A percentile compares a stretch with the other conserved stretches of the same genome.
phyloP scores from a whole-genome alignment of 2,888 invertebrate genomes.

The Electrophaes corylata region DNA sequence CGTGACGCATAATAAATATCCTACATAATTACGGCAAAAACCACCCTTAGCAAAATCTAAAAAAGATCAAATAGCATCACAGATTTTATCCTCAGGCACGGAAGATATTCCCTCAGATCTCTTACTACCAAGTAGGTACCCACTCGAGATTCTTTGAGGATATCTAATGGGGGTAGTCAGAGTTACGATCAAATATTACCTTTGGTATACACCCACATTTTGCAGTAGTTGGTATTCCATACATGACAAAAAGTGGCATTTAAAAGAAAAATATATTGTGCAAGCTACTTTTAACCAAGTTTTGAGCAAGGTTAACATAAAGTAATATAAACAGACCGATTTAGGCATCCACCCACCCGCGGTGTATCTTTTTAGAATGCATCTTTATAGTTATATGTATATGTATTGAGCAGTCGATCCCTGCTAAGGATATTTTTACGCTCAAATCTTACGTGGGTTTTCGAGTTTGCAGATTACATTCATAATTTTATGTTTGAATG shows the following conservation, averaged over 20 bases:
- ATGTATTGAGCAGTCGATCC: conserved; percentile 28
- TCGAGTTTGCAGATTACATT: conserved; percentile 6
- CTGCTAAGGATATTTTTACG: conserved; percentile 60
- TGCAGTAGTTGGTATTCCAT: too few species aligned
- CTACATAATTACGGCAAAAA: conserved; percentile 1
- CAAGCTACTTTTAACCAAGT: conserved; percentile 6
- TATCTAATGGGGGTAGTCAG: too few species aligned
- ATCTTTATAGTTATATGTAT: background rate
- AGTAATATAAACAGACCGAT: conserved; percentile 33
- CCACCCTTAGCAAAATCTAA: background rate
- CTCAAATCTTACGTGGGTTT: conserved; percentile 17
- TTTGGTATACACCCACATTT: too few species aligned
- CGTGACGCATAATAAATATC: conserved; percentile 12
- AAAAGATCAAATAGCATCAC: too few species aligned
- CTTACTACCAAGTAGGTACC: too few species aligned
- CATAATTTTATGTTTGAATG: conserved; percentile 8
- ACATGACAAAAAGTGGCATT: conserved; percentile 1
- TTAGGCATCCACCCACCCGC: conserved; percentile 34
- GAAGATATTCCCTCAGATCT: too few species aligned
- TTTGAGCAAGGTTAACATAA: conserved; percentile 27
- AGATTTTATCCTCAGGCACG: too few species aligned
- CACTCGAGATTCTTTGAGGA: too few species aligned
- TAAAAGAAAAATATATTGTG: background rate
- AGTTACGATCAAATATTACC: too few species aligned
- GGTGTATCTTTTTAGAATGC: conserved; percentile 19